Evolutionary conservation across 1,140 invertebrate genomes (phyloP).

Genomic region (Aphelinus atriplicis): DNA sequence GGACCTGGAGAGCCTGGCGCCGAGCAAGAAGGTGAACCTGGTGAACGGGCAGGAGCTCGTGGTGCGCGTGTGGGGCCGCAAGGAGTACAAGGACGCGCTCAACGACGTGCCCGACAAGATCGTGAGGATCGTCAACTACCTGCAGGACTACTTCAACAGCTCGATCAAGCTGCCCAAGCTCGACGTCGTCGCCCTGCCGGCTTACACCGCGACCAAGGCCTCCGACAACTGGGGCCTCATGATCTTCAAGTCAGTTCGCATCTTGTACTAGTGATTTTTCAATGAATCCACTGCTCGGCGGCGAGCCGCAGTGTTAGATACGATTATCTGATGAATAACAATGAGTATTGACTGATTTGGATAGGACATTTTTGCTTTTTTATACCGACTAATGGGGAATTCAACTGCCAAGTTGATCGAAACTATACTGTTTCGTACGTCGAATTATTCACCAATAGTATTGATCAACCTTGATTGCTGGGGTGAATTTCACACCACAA

Average conservation of each 20-base stretch:
- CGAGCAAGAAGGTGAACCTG: conserved; percentile 49
- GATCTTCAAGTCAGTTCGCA: conserved; percentile 73
- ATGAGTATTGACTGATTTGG: too few relatives aligned
- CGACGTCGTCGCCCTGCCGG: conserved; percentile 87
- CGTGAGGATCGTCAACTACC: conserved; percentile 71
- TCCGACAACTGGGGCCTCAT: conserved; percentile 82
- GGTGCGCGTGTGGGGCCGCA: conserved; percentile 78
- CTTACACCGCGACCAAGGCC: conserved; percentile 75
- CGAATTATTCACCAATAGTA: too few relatives aligned
- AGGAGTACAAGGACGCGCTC: conserved; percentile 74
- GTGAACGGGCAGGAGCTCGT: conserved; percentile 52
- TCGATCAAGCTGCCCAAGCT: conserved; percentile 77
- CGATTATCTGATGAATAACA: too few relatives aligned
- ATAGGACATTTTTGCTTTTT: neutral
- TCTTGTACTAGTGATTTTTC: neutral
- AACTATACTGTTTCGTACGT: too few relatives aligned
- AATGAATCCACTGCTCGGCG: neutral
- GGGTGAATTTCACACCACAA: too few relatives aligned
- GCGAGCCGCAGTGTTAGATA: too few relatives aligned
- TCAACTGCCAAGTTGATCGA: too few relatives aligned
- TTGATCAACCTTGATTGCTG: too few relatives aligned
- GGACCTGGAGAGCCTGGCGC: conserved; percentile 70
- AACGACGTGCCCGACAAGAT: conserved; percentile 72
- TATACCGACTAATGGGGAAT: too few relatives aligned
- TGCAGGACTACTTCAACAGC: conserved; percentile 77